These are phyloP conservation scores for Benthosema pterotum DNA, from an alignment of 2,797 vertebrate species.

Conservation along the genomic window DNA sequence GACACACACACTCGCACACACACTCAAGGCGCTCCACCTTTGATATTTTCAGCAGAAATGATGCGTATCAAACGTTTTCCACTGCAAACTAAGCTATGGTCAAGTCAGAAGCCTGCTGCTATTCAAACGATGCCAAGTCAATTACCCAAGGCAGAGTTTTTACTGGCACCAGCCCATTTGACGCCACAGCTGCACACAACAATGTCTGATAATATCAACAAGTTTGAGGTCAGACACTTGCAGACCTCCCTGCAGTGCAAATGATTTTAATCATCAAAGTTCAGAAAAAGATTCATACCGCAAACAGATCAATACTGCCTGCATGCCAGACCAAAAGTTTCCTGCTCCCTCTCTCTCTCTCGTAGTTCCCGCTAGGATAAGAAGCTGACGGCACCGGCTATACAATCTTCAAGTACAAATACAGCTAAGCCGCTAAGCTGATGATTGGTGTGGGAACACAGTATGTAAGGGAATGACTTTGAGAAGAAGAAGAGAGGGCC, in stretches of 20 bases:
- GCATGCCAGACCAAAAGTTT: conserved; percentile 69
- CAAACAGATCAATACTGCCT: conserved; percentile 72
- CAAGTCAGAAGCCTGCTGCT: too few relatives aligned
- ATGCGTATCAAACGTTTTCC: too few relatives aligned
- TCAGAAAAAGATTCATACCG: conserved; percentile 58
- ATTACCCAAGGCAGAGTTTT: too few relatives aligned
- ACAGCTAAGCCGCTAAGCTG: conserved; percentile 83
- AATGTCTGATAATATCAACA: conserved; percentile 23
- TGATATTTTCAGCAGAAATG: too few relatives aligned
- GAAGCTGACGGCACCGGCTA: conserved; percentile 71
- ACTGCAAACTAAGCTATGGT: too few relatives aligned
- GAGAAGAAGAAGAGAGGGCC: conserved; percentile 70
- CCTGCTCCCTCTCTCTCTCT: conserved; percentile 45
- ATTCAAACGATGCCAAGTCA: too few relatives aligned
- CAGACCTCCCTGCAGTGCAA: conserved; percentile 34
- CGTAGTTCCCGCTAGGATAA: conserved; percentile 72
- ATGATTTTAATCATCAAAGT: conserved; percentile 67
- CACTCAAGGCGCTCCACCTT: too few relatives aligned
- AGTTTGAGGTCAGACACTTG: conserved; percentile 54
- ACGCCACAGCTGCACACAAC: not conserved
- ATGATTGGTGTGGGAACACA: conserved; percentile 83
- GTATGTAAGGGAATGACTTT: conserved; percentile 85
- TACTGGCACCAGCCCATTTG: not conserved
- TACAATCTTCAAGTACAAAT: conserved; percentile 86
- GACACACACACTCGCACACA: too few relatives aligned